Percentiles rank a stretch among this genome's conserved stretches.
phyloP scores from a whole-genome alignment of 2,888 invertebrate species.

The Nebria salina region DNA sequence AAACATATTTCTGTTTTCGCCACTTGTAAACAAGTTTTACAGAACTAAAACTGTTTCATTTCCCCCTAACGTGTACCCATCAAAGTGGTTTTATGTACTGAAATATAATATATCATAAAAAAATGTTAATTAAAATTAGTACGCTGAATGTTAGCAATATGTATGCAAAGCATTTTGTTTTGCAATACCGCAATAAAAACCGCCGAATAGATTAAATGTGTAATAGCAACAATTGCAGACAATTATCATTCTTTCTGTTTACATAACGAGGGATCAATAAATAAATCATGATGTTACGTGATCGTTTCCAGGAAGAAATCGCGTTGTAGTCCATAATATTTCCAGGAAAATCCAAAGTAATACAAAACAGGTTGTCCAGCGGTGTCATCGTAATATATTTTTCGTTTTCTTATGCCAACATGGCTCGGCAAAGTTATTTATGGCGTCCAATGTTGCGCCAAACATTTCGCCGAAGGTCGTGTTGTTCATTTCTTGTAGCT shows the following conservation, averaged over 20 bases:
- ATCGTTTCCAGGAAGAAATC: slow-evolving; percentile 11
- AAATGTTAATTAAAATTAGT: too few relatives aligned
- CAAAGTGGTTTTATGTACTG: too few relatives aligned
- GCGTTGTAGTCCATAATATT: background rate
- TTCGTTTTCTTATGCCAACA: slow-evolving; percentile 5
- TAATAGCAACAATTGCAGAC: background rate
- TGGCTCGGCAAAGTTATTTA: slow-evolving; percentile 7
- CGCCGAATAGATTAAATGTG: background rate
- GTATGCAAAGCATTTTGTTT: too few relatives aligned
- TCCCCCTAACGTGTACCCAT: too few relatives aligned
- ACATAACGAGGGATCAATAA: background rate
- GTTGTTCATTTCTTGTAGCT: slow-evolving; percentile 2
- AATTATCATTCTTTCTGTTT: background rate
- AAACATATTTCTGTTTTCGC: too few relatives aligned
- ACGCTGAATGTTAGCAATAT: too few relatives aligned
- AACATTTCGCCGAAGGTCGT: slow-evolving; percentile 12
- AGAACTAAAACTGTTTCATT: too few relatives aligned
- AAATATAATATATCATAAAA: too few relatives aligned
- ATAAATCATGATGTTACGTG: background rate
- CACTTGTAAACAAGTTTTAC: too few relatives aligned
- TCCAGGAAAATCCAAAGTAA: slow-evolving; percentile 3
- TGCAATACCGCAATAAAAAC: background rate
- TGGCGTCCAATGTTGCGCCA: slow-evolving; percentile 9
- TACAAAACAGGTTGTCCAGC: slow-evolving; percentile 14
- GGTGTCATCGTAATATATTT: slow-evolving; percentile 17